Percentiles rank a stretch among this genome's conserved stretches.
Conservation (phyloP, 2,113 vertebrate species). For the Carlito syrichta region DNA sequence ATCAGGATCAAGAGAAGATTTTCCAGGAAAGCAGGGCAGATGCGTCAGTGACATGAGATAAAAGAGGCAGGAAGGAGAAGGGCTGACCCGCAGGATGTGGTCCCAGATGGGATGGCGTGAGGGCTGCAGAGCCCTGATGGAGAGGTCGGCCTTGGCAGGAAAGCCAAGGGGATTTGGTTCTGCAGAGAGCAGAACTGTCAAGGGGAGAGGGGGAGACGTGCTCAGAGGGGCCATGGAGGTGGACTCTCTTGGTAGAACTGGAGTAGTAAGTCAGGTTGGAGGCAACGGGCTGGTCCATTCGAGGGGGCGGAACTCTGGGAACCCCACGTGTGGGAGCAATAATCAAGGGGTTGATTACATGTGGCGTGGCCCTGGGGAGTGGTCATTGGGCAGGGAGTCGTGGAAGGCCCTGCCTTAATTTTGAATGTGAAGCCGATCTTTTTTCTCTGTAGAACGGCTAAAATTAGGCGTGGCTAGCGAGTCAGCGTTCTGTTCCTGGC, state of each 20-base stretch:
- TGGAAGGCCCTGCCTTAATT: not conserved
- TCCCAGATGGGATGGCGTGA: not conserved
- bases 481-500: not conserved
- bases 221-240: not conserved
- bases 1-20: not conserved
- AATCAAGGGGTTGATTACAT: not conserved
- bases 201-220: not conserved
- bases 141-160: not conserved
- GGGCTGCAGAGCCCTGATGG: not conserved
- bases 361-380: not conserved
- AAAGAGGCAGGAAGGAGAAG: not conserved
- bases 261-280: not conserved
- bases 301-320: not conserved
- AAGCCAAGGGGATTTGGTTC: not conserved
- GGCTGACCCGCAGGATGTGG: not conserved
- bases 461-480: not conserved
- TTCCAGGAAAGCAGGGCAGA: not conserved
- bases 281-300: not conserved
- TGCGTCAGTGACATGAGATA: not conserved
- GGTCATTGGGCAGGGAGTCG: not conserved
- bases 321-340: not conserved
- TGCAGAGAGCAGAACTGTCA: not conserved
- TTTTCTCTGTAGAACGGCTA: not conserved
- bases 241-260: not conserved
- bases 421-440: not conserved